Percentiles rank a stretch among this genome's conserved stretches.
phyloP scores from a whole-genome alignment of 2,113 vertebrate genomes.

The Pica pica region DNA sequence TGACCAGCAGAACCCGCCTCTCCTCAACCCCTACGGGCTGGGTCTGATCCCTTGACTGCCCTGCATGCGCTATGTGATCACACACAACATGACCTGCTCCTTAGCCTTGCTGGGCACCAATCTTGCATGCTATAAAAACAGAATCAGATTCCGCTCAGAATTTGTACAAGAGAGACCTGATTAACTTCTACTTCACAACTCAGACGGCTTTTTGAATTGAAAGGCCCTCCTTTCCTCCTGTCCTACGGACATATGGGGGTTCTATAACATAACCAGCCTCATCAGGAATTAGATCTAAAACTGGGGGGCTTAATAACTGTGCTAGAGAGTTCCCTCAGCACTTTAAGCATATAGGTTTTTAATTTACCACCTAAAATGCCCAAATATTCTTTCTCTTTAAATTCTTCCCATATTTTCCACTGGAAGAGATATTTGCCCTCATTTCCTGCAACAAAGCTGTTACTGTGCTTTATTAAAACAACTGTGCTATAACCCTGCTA shows the following conservation, averaged over 20 bases:
- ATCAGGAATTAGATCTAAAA: background rate
- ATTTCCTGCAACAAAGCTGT: conserved; percentile 47
- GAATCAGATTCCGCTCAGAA: background rate
- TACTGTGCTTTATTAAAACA: conserved; percentile 5
- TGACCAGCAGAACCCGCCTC: background rate
- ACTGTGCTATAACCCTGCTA: background rate
- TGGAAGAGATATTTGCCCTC: conserved; percentile 12
- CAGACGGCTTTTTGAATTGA: background rate
- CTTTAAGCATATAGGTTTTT: background rate
- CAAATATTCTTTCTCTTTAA: background rate
- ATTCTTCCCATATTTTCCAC: conserved; percentile 41
- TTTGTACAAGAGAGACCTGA: background rate
- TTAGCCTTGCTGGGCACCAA: background rate
- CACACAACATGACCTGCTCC: background rate
- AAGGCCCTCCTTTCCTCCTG: background rate
- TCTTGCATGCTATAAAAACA: background rate
- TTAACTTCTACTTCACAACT: background rate
- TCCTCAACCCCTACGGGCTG: background rate
- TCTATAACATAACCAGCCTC: background rate
- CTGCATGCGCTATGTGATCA: background rate
- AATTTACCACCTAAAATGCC: background rate
- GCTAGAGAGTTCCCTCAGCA: background rate
- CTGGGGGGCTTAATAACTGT: background rate
- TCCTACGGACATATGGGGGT: background rate
- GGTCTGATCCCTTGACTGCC: background rate